These are phyloP conservation scores for Diachasmimorpha longicaudata DNA, from an alignment of 1,140 invertebrate species.

Conservation along the genomic window DNA sequence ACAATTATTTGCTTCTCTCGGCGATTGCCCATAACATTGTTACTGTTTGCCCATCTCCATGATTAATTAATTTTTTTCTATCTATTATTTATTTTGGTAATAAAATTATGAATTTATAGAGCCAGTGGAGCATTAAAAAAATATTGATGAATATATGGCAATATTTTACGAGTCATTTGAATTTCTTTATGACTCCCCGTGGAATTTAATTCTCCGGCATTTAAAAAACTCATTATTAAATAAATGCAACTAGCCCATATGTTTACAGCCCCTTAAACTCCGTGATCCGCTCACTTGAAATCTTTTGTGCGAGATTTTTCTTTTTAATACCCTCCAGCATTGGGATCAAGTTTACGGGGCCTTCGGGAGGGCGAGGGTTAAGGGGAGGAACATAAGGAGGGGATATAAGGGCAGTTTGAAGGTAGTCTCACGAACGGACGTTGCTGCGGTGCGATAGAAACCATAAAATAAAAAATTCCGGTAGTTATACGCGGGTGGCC, in stretches of 20 bases:
- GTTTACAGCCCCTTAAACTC: background rate
- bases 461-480: conserved; percentile 13
- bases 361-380: background rate
- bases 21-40: too few relatives aligned
- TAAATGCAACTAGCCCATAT: background rate
- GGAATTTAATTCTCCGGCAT: background rate
- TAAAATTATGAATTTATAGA: too few relatives aligned
- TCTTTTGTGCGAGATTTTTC: background rate
- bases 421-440: conserved; percentile 5
- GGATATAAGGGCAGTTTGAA: conserved; percentile 23
- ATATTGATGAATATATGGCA: too few relatives aligned
- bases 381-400: conserved; percentile 4
- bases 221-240: background rate
- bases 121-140: too few relatives aligned
- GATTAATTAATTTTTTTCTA: too few relatives aligned
- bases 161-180: too few relatives aligned
- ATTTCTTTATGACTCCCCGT: too few relatives aligned
- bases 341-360: background rate
- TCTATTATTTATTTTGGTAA: too few relatives aligned
- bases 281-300: background rate
- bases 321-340: background rate
- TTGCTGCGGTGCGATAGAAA: conserved; percentile 5
- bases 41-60: too few relatives aligned
- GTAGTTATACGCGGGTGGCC: background rate
- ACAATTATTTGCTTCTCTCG: too few relatives aligned